Evolutionary conservation across 2,888 invertebrate genomes (phyloP), one percentile per base, ranked within the genome.

Genomic region (Aquatica leii): DNA sequence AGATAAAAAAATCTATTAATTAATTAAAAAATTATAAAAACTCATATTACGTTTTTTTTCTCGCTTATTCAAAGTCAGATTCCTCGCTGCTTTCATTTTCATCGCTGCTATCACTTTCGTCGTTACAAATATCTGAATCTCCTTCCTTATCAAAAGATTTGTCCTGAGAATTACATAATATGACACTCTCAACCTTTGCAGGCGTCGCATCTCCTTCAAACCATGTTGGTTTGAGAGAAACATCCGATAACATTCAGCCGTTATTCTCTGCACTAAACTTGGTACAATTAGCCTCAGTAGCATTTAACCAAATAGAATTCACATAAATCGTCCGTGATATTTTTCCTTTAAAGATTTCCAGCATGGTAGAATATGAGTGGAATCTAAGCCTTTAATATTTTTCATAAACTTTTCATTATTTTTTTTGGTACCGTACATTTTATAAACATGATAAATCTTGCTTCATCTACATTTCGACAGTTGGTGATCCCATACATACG

Each of bases 311-410:
- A 2, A 24, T 24, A 6, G 24, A 24, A 24, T 24, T 24, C 2
- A 24, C 24, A 24, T 4, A 24, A 4, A 24, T 24, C 6, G 24
- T 24, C 24, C 24, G 2, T 6, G 6, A 24, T 6, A n/a, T 71
- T 71, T 74, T 49, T 73, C 71, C 48, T 15, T 64, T 31, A 71
- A 66, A 59, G 71, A 71, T 62, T 54, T 69, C 69, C 69, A 72
- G 65, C 71, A 72, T 60, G 72, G 71, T 68, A 69, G 71, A 59
- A 73, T 70, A 52, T 46, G 52, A 40, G 60, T 71, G 49, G 71
- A 71, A 67, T 71, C 65, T 18, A 73, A 68, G 40, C 70, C 56
- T 68, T 67, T 71, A 54, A 69, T 65, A 24, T 4, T 24, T 24
- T 24, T 24, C n/a, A n/a, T n/a, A n/a, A n/a, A n/a, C n/a, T n/a